A percentile compares a stretch with the other conserved stretches of the same genome.
These are phyloP conservation scores for Mormyrops attenuatus DNA, from an alignment of 2,797 vertebrate species.

Conservation along the genomic window DNA sequence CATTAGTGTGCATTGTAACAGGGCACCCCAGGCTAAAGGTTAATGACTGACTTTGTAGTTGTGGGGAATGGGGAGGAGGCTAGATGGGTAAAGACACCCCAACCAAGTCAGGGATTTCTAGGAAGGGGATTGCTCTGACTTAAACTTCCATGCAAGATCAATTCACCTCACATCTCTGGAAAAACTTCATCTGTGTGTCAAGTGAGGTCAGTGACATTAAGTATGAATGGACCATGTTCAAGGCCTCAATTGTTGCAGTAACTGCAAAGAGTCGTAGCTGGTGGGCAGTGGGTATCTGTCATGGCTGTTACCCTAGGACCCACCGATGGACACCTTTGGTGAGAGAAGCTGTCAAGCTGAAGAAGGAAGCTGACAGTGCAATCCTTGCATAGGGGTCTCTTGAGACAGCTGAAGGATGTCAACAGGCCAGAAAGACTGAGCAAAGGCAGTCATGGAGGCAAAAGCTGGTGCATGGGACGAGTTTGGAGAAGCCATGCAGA, in stretches of 20 bases:
- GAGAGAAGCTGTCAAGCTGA: slow-evolving; percentile 1
- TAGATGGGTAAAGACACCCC: background rate
- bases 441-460: background rate
- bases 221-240: background rate
- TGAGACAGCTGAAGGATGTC: background rate
- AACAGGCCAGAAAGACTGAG: background rate
- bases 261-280: background rate
- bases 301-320: background rate
- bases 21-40: background rate
- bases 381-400: background rate
- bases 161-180: background rate
- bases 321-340: background rate
- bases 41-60: background rate
- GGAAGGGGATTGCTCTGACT: background rate
- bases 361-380: background rate
- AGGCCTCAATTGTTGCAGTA: background rate
- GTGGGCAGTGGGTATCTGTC: background rate
- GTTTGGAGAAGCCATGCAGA: background rate
- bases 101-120: background rate
- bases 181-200: background rate
- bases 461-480: background rate
- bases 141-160: background rate
- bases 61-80: background rate
- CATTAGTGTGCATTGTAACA: background rate
- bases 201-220: background rate